Evolutionary conservation across 2,113 vertebrate species (phyloP), one percentile per base, ranked within the genome.

Genomic region (Sphyrna mokarran): DNA sequence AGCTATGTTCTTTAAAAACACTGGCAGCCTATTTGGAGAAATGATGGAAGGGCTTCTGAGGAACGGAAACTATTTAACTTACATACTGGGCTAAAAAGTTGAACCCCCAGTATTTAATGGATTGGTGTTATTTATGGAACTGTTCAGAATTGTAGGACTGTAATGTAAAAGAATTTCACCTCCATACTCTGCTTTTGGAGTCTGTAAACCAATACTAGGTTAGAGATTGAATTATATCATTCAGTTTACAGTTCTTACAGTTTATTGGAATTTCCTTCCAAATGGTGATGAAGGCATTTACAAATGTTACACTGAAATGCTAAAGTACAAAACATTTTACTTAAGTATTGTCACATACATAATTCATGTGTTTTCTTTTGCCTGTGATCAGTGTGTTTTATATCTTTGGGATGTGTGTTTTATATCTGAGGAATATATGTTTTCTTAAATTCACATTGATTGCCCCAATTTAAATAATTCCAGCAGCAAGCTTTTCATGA

Each of bases 51-150:
- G 11, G 54, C 26, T 90, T 63, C 23, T 86, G 83, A 76, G 33
- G n/a, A 43, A 94, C 43, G 68, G 20, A 43, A 94, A 69, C 66
- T 95, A 72, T 95, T 95, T 72, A 91, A 23, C n/a, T 94, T 94
- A 2, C 4, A 23, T 26, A 26, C 16, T 48, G 23, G 37, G 11
- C 22, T 95, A 76, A 95, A 95, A 54, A 23, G 10, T 95, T 95
- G 94, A 76, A 48, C 40, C 22, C 54, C 26, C n/a, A n/a, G 40
- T 16, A 18, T 70, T 26, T 72, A 72, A 72, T 95, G 26, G 43
- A 76, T 54, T 95, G 70, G 40, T 48, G 66, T 72, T 72, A 95
- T 48, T 95, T 72, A 68, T 43, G 58, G 23, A 69, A 95, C 29
- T 18, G 94, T 33, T 48, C 23, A 72, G 69, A 76, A 16, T 10